Evolutionary conservation across 2,888 invertebrate species (phyloP).

Genomic region (Scaptomyza parva): DNA sequence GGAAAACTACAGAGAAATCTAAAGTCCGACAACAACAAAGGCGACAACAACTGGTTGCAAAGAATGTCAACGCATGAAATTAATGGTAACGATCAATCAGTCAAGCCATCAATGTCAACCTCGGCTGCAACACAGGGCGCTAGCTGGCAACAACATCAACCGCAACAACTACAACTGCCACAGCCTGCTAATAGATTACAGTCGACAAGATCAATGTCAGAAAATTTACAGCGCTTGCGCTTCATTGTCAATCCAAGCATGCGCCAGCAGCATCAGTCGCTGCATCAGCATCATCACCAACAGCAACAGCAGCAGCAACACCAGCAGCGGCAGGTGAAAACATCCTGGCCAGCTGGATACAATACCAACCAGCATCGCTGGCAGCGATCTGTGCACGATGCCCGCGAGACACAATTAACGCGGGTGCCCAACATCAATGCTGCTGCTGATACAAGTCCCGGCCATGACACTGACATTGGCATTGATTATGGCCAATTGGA

Average conservation of each 20-base stretch:
- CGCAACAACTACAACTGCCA: slow-evolving; percentile 17
- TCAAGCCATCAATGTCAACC: slow-evolving; percentile 80
- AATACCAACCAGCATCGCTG: slow-evolving; percentile 29
- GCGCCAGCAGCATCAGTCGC: slow-evolving; percentile 44
- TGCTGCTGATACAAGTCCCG: slow-evolving; percentile 29
- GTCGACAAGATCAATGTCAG: slow-evolving; percentile 81
- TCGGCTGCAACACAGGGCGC: slow-evolving; percentile 35
- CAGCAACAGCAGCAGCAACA: slow-evolving; percentile 27
- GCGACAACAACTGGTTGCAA: slow-evolving; percentile 71
- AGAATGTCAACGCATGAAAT: slow-evolving; percentile 82
- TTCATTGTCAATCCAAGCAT: slow-evolving; percentile 62
- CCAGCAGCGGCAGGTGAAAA: slow-evolving; percentile 69
- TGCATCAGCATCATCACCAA: slow-evolving; percentile 38
- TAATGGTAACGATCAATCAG: slow-evolving; percentile 83
- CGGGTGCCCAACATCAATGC: slow-evolving; percentile 47
- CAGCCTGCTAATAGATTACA: slow-evolving; percentile 80
- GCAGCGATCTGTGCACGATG: slow-evolving; percentile 42
- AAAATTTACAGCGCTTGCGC: slow-evolving; percentile 54
- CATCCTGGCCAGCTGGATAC: slow-evolving; percentile 42
- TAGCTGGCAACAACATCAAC: slow-evolving; percentile 20
- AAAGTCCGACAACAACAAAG: slow-evolving; percentile 30
- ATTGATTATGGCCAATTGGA: slow-evolving; percentile 63
- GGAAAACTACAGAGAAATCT: slow-evolving; percentile 52
- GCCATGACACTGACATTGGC: slow-evolving; percentile 51
- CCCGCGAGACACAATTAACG: slow-evolving; percentile 78